Evolutionary conservation across 1,140 invertebrate species (phyloP), one percentile per base, ranked within the genome.

Genomic region (Steinernema feltiae): DNA sequence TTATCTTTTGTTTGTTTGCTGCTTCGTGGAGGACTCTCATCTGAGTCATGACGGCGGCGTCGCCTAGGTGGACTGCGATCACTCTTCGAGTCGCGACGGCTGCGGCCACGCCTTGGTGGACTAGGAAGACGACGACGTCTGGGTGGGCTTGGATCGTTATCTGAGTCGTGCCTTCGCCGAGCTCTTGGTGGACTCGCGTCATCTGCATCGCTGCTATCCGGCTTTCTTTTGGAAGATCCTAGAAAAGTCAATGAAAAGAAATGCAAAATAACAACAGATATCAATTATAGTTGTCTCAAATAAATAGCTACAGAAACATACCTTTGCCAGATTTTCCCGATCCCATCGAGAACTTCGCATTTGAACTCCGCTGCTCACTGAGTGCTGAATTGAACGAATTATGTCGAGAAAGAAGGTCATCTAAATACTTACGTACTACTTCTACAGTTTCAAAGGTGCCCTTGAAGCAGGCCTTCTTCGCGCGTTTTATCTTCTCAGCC

Each of bases 1-100:
- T n/a, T n/a, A n/a, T n/a, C n/a, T 83, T 32, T 72, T 72, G 41
- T 2, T 81, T 78, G 27, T 74, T 32, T 18, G 71, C 76, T 18
- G 75, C 1, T 3, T 75, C 32, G 29, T 24, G 53, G 53, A 3
- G 53, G 53, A 27, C 12, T 63, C 15, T 63, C 24, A 3, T 63
- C 53, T 21, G 53, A 63, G 24, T 63, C 53, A 21, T 63, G 53
- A 7, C 53, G 2, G 7, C 24, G 15, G 53, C 24, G 53, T 17
- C 53, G 15, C 24, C 53, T 7, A 21, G 12, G 12, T 21, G 53
- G 53, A 63, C 53, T 63, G 12, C 15, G 15, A 27, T 63, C 24
- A 21, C 24, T 41, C 7, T 41, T 18, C 35, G 35, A 41, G 35
- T 41, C 35, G 35, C 18, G 35, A 18, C 35, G 35, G 18, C 18